Evolutionary conservation across 2,113 vertebrate species (phyloP), one percentile per base, ranked within the genome.

Genomic region (Stigmatopora argus): DNA sequence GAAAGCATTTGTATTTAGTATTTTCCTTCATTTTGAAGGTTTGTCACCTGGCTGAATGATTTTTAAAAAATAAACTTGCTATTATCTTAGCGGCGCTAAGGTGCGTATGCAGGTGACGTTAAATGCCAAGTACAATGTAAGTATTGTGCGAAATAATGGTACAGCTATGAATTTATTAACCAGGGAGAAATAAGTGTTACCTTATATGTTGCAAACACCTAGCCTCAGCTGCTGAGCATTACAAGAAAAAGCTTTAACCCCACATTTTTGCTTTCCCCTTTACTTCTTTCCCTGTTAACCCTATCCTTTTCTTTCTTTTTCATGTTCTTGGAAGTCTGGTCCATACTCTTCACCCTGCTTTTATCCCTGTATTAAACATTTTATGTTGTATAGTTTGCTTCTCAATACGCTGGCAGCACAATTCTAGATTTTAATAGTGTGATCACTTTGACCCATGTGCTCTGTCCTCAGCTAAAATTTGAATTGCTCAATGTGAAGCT

Each of bases 391-490:
- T 70, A 65, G 83, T 88, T 85, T 71, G 71, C 72, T 61, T 84
- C 69, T 88, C 69, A 82, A 67, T 82, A 62, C 77, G 72, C 76
- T 35, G 58, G 69, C 67, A 47, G 64, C 73, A 89, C 74, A 85
- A 82, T 84, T 61, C 63, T 21, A 48, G 51, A 78, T 83, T 86
- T 80, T 67, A 77, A 86, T 77, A 71, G 73, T 77, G 67, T 56
- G 55, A 64, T 73, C 71, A 60, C 23, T 89, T 89, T 90, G 87
- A 78, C 74, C 70, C 64, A 48, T 21, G 65, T 47, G 60, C 1
- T 61, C 66, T 14, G 59, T 70, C 63, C 65, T 77, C 65, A 0
- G 48, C 62, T 26, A 41, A 64, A 67, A 44, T 57, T 64, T 61
- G 11, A 18, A 47, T 44, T 47, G 63, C 67, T 70, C 45, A 61